phyloP scores from a whole-genome alignment of 64 coral and sea anemone genomes.

The Catalaphyllia jardinei region DNA sequence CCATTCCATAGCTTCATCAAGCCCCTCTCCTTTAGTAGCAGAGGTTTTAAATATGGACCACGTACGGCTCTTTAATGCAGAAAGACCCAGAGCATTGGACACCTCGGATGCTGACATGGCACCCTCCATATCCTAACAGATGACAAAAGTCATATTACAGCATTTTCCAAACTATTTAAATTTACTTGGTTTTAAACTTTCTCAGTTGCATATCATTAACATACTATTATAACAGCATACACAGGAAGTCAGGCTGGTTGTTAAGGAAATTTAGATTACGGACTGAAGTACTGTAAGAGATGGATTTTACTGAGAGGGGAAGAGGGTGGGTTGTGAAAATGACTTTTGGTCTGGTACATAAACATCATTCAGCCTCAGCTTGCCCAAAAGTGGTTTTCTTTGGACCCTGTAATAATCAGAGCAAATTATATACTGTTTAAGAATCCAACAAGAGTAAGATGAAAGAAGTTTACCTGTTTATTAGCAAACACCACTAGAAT shows the following conservation, averaged over 20 bases:
- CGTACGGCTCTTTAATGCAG: slow-evolving; percentile 90
- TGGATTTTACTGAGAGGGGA: too few relatives aligned
- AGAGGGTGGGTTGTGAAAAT: too few relatives aligned
- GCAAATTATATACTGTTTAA: too few relatives aligned
- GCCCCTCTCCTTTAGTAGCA: slow-evolving; percentile 92
- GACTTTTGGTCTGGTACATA: too few relatives aligned
- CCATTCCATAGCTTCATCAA: slow-evolving; percentile 99
- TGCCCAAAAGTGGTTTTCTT: too few relatives aligned
- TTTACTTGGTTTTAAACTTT: neutral
- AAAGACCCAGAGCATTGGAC: slow-evolving; percentile 88
- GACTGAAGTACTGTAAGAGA: too few relatives aligned
- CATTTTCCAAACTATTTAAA: too few relatives aligned
- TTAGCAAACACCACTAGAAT: slow-evolving; percentile 98
- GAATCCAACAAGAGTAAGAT: neutral
- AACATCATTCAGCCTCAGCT: too few relatives aligned
- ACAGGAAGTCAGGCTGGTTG: too few relatives aligned
- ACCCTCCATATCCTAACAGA: slow-evolving; percentile 85
- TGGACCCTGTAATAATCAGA: too few relatives aligned
- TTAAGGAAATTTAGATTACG: too few relatives aligned
- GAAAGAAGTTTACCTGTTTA: slow-evolving; percentile 76
- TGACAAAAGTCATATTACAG: neutral
- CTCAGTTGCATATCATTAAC: neutral
- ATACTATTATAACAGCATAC: too few relatives aligned
- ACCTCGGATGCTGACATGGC: slow-evolving; percentile 97
- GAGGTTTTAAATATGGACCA: slow-evolving; percentile 99